Evolutionary conservation across 2,797 vertebrate genomes (phyloP).

Genomic region (Sandelia bainsii): DNA sequence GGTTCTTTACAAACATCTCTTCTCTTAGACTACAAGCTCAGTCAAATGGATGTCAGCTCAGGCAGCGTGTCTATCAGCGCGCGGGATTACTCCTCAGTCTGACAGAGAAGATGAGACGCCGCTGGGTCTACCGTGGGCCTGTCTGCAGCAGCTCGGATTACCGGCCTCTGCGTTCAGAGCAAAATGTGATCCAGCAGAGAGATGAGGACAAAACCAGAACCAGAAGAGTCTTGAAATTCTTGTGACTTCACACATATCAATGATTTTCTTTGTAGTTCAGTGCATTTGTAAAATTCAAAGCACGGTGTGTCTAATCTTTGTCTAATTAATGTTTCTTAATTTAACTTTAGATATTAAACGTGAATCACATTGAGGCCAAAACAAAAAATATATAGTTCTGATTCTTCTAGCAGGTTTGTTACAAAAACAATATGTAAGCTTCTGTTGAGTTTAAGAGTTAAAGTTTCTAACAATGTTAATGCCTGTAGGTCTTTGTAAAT

Average conservation of each 20-base stretch:
- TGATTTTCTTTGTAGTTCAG: no score
- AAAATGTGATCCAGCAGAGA: slow-evolving; percentile 46
- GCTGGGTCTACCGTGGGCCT: slow-evolving; percentile 35
- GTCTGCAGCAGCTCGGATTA: slow-evolving; percentile 64
- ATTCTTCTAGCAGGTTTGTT: no score
- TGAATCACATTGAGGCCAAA: no score
- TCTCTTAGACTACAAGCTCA: background rate
- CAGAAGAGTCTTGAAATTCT: background rate
- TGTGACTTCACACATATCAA: background rate
- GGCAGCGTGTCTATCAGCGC: slow-evolving; percentile 18
- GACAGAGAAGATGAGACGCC: slow-evolving; percentile 54
- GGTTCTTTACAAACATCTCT: slow-evolving; percentile 1
- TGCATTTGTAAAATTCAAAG: no score
- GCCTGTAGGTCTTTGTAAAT: no score
- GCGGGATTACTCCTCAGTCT: slow-evolving; percentile 48
- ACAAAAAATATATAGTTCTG: no score
- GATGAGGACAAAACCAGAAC: slow-evolving; percentile 16
- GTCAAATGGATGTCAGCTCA: slow-evolving; percentile 30
- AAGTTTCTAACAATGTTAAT: no score
- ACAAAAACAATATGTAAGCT: no score
- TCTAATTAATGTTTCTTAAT: no score
- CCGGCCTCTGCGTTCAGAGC: slow-evolving; percentile 56
- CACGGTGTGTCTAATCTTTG: no score
- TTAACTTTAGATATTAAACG: no score
- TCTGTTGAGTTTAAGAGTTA: no score